phyloP scores from a whole-genome alignment of 1,140 invertebrate genomes.

The Zaprionus taronus region DNA sequence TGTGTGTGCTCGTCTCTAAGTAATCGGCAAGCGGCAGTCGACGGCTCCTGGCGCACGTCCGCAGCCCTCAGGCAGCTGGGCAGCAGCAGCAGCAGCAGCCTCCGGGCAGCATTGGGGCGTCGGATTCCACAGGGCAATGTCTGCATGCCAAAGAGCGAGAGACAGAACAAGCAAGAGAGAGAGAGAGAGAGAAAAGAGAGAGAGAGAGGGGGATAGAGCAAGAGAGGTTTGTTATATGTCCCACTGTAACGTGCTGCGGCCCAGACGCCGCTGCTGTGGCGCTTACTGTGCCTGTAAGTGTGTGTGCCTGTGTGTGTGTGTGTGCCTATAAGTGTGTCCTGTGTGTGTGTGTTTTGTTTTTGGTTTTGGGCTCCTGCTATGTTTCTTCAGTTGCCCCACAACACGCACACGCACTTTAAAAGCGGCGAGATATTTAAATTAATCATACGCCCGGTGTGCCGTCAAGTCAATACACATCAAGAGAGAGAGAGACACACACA shows the following conservation, averaged over 20 bases:
- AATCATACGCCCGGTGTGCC: constrained; percentile 22
- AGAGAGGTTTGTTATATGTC: constrained; percentile 41
- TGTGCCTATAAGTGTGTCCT: constrained; percentile 2
- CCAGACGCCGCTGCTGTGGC: constrained; percentile 33
- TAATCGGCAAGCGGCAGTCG: constrained; percentile 44
- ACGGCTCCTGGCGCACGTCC: constrained; percentile 41
- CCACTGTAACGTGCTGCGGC: constrained; percentile 31
- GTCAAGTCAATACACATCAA: background rate
- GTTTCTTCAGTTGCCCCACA: background rate
- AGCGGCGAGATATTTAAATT: constrained; percentile 18
- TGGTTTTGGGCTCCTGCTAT: constrained; percentile 16
- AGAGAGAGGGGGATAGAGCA: background rate
- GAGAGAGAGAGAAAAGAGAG: constrained; percentile 9
- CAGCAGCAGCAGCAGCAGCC: constrained; percentile 2
- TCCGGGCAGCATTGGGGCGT: constrained; percentile 34
- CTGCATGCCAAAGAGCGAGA: constrained; percentile 30
- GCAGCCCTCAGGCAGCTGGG: constrained; percentile 27
- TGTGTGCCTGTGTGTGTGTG: constrained; percentile 29
- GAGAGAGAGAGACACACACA: background rate
- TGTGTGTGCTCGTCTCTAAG: constrained; percentile 22
- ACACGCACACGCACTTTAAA: background rate
- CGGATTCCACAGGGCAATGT: constrained; percentile 52
- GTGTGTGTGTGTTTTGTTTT: constrained; percentile 11
- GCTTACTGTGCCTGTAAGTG: constrained; percentile 36
- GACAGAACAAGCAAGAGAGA: background rate